Evolutionary conservation across 2,888 invertebrate genomes (phyloP), one percentile per base, ranked within the genome.

Genomic region (Drosophila setosimentum): DNA sequence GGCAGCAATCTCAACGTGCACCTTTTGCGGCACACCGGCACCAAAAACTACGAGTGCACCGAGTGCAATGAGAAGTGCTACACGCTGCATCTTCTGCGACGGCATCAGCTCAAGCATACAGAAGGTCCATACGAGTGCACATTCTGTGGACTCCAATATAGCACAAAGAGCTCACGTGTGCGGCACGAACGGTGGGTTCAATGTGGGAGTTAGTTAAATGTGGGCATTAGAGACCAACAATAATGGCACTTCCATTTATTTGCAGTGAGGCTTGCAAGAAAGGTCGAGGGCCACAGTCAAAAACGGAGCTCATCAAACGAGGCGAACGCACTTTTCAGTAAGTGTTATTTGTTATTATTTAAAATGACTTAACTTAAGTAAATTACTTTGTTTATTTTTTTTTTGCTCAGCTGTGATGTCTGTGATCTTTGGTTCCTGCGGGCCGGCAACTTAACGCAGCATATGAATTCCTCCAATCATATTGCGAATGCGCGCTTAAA

Each of bases 261-360:
- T 50, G 6, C 37, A 84, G 84, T 8, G 85, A 88, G 67, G 88
- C 85, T 6, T 85, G 85, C 40, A 85, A 85, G 18, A 90, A 88
- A 30, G 85, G 85, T 7, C 68, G 90, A 42, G 85, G 80, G 1
- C 85, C 85, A 2, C 78, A 85, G 37, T 90, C 85, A 16, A 85
- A 88, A 69, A 78, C 87, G 11, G 90, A 85, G 27, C 42, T 90
- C 3, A 85, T 85, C n/a, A 89, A 88, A 18, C 75, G 86, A 18
- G 85, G 85, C 21, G 90, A 89, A 58, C 83, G 85, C 33, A 85
- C 85, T n/a, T 85, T 85, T 62, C 85, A 85, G 85, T 85, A 42
- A 72, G 85, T 69, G 13, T n/a, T 16, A 5, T 3, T 10, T 11
- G 6, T 5, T 6, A 27, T 1, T 58, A 24, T 8, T 11, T 37